Conservation (phyloP, 64 coral and sea anemone genomes). For the Stylophora pistillata region DNA sequence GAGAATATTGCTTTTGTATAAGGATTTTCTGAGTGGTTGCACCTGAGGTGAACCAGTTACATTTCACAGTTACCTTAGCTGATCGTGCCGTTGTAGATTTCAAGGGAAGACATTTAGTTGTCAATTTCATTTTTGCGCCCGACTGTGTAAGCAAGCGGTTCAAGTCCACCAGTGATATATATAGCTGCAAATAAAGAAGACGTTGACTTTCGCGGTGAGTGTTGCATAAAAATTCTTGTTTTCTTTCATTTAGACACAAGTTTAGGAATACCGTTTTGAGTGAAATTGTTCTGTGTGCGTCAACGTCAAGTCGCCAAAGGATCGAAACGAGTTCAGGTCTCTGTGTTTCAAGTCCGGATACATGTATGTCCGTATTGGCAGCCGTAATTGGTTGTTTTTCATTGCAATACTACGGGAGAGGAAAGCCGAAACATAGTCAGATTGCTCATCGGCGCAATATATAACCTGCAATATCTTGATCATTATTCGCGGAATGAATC, state of each 20-base stretch:
- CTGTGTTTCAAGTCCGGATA: background rate
- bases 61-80: background rate
- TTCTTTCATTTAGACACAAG: background rate
- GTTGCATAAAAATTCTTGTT: background rate
- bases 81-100: background rate
- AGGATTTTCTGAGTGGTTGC: background rate
- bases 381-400: too few species aligned
- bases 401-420: too few species aligned
- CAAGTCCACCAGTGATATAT: background rate
- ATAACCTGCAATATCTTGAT: background rate
- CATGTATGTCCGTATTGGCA: too few species aligned
- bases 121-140: background rate
- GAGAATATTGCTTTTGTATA: background rate
- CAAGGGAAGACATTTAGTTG: background rate
- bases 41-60: background rate
- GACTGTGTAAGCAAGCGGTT: background rate
- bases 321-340: too few species aligned
- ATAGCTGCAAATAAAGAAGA: background rate
- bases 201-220: slow-evolving; percentile 5
- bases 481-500: background rate
- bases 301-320: background rate
- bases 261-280: background rate
- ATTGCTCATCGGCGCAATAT: background rate
- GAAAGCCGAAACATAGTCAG: too few species aligned
- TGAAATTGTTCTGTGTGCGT: too few species aligned